Base-by-base conservation (phyloP, 2,888 invertebrate species). In the Andrena minutula region DNA sequence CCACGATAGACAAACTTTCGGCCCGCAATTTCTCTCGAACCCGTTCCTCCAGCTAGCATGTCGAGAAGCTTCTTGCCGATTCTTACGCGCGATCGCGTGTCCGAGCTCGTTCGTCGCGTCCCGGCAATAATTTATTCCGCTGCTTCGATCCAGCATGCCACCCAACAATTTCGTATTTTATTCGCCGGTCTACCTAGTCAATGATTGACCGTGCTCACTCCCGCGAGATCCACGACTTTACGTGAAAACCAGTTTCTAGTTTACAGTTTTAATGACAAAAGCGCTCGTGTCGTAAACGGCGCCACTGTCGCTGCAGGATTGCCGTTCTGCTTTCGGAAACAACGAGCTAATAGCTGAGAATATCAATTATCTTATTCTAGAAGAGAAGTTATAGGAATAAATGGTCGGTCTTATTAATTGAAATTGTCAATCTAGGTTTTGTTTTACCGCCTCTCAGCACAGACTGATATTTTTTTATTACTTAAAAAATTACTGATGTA, bases 181-280 rank as follows among this genome's bases (percentile, higher is more conserved):
- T 20, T 12, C 32, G 23, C 12, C 32, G 23, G 4, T 10, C 16
- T 35, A 26, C 20, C 49, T 28, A 23, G 16, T 7, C 35, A 6
- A 69, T 26, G 75, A 61, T 51, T 7, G 41, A 32, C 23, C 49
- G 10, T 70, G 12, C 64, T 49, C 56, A 10, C 12, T 35, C 8
- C 10, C 49, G 51, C 30, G n/a, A 71, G 41, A 66, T 41, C 23
- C 35, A 26, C 41, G 60, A 10, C 10, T 60, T 23, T 26, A 26
- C 47, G 47, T n/a, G 78, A 23, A 56, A 78, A 69, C 56, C 78
- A 75, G 75, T 78, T 69, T 51, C 75, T 56, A 16, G 32, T 63
- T 68, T 51, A 69, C 58, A 76, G 76, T 69, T 79, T 76, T 68
- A 78, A 63, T 56, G 66, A 53, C 41, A 53, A 23, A 60, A 26